These are phyloP conservation scores for Dicyrtoma fusca DNA, from an alignment of 2,888 invertebrate genomes.

Conservation along the genomic window DNA sequence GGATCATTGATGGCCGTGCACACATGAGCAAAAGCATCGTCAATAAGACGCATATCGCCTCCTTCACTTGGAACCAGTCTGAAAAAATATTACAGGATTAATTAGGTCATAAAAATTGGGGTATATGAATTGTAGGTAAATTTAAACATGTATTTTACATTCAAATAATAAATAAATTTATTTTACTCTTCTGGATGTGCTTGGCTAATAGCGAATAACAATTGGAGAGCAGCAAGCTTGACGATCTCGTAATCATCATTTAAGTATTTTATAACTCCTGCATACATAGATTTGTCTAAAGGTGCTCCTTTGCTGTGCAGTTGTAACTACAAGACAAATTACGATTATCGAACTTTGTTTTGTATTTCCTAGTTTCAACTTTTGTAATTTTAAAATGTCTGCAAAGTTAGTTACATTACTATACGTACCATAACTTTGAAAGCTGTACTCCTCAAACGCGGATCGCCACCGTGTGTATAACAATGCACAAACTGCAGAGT, in stretches of 20 bases:
- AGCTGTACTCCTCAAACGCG: conserved; percentile 73
- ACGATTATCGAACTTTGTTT: too few relatives aligned
- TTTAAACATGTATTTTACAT: too few relatives aligned
- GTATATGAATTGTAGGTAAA: background rate
- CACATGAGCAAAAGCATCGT: conserved; percentile 94
- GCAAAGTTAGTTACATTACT: background rate
- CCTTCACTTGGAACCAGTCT: conserved; percentile 72
- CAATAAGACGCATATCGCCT: conserved; percentile 82
- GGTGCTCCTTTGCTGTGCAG: conserved; percentile 80
- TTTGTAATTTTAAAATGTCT: too few relatives aligned
- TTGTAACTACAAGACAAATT: conserved; percentile 60
- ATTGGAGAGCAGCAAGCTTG: conserved; percentile 78
- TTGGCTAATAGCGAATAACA: conserved; percentile 83
- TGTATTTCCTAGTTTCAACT: too few relatives aligned
- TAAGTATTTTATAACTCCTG: conserved; percentile 73
- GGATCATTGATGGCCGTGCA: conserved; percentile 92
- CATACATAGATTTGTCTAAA: conserved; percentile 71
- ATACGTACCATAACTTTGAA: conserved; percentile 77
- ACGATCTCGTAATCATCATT: conserved; percentile 94
- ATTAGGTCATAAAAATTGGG: too few relatives aligned
- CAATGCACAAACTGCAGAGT: conserved; percentile 76
- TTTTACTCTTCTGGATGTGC: conserved; percentile 83
- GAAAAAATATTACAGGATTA: conserved; percentile 37
- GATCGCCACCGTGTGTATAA: conserved; percentile 84
- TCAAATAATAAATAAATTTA: conserved; percentile 1